Evolutionary conservation across 1,140 invertebrate species (phyloP), one percentile per base, ranked within the genome.

Genomic region (Drosophila melanica): DNA sequence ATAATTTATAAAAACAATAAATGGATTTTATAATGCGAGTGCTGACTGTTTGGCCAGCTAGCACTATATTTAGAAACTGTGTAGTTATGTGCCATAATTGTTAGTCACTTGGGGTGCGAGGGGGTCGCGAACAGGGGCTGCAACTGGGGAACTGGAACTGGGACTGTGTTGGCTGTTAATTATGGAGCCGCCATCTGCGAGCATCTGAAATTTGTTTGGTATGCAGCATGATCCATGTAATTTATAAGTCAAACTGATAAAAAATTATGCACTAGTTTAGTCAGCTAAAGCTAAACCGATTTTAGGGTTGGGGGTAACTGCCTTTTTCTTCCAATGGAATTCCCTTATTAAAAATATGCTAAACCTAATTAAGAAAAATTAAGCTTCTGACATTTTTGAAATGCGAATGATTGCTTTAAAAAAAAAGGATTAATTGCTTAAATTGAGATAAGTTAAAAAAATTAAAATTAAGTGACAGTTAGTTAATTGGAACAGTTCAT

Each of bases 161-260:
- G 23, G 57, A 20, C n/a, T 8, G 44, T n/a, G n/a, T n/a, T n/a
- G 20, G 57, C 27, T 75, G 44, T 75, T 75, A 75, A 75, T 75
- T 75, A 75, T 70, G 59, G 67, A 41, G 50, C 30, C 50, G 57
- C 12, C 14, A 53, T 72, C 53, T 41, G 54, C 27, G 6, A 27
- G 27, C 27, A 7, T 27, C 27, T 5, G 27, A 63, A 35, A 55
- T 72, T 59, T 44, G 63, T 66, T 66, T 66, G 69, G 63, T 47
- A 67, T 72, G 63, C 63, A 53, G 69, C 64, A 60, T 60, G 70
- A 60, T 68, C 23, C 64, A 68, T 68, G 64, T 68, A 73, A 73
- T 73, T 73, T 68, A 48, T 48, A 60, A 68, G 64, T 55, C 54
- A 44, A 72, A 54, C 64, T 59, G 54, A 54, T 55, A 54, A 42